A percentile compares a stretch with the other conserved stretches of the same genome.
phyloP scores from a whole-genome alignment of 1,140 invertebrate genomes.

The Lepeophtheirus salmonis region DNA sequence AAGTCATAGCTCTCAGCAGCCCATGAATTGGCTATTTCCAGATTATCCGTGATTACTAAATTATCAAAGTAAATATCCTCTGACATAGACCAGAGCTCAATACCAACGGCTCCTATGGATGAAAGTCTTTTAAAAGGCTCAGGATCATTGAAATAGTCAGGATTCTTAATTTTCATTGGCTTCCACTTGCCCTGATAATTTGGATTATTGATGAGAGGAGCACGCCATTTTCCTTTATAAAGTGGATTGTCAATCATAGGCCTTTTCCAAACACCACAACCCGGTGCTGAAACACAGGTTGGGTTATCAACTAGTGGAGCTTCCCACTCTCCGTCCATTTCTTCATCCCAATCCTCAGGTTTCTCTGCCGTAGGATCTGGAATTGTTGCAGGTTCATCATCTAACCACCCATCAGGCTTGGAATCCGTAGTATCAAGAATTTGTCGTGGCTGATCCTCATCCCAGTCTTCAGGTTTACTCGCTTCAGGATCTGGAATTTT shows the following conservation, averaged over 20 bases:
- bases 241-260: conserved; percentile 71
- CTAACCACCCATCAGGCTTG: conserved; percentile 83
- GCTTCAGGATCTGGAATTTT: conserved; percentile 77
- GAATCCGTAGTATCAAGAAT: conserved; percentile 67
- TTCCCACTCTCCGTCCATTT: conserved; percentile 98
- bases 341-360: conserved; percentile 84
- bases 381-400: conserved; percentile 70
- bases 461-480: conserved; percentile 77
- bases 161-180: conserved; percentile 67
- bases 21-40: conserved; percentile 54
- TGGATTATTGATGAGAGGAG: conserved; percentile 77
- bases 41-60: conserved; percentile 70
- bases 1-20: conserved; percentile 62
- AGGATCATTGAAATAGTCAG: conserved; percentile 77
- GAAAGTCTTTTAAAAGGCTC: conserved; percentile 67
- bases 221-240: conserved; percentile 69
- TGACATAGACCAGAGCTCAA: conserved; percentile 97
- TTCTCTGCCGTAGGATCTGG: conserved; percentile 68
- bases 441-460: conserved; percentile 73
- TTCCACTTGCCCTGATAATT: conserved; percentile 86
- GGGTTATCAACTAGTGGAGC: conserved; percentile 80
- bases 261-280: conserved; percentile 77
- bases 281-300: conserved; percentile 54
- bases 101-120: conserved; percentile 68
- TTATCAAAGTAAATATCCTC: conserved; percentile 87